A percentile compares a stretch with the other conserved stretches of the same genome.
Evolutionary conservation across 2,888 invertebrate species (phyloP).

Genomic region (Taenaris catops): DNA sequence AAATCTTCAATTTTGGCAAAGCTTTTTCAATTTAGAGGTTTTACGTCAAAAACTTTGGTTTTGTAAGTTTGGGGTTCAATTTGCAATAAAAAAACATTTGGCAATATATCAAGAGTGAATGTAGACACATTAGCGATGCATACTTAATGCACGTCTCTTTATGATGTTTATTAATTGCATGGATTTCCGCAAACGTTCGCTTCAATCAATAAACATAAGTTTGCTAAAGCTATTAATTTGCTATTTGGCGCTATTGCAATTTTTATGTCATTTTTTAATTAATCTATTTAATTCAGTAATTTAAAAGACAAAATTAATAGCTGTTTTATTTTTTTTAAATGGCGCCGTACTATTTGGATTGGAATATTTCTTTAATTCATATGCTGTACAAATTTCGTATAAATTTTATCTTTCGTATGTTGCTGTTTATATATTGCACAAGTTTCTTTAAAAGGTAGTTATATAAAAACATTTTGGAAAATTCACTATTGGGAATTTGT

Average conservation of each 20-base stretch:
- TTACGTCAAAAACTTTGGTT: not conserved
- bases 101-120: slow-evolving; percentile 14
- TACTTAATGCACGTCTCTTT: slow-evolving; percentile 8
- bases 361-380: too few relatives aligned
- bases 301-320: too few relatives aligned
- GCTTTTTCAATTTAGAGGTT: too few relatives aligned
- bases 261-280: not conserved
- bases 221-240: slow-evolving; percentile 5
- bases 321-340: too few relatives aligned
- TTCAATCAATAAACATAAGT: slow-evolving; percentile 5
- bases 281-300: not conserved
- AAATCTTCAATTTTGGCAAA: too few relatives aligned
- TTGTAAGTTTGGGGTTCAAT: not conserved
- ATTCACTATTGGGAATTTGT: too few relatives aligned
- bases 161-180: slow-evolving; percentile 10
- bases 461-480: too few relatives aligned
- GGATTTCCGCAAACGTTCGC: slow-evolving; percentile 7
- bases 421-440: too few relatives aligned
- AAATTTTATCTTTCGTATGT: too few relatives aligned
- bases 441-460: too few relatives aligned
- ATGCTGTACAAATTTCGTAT: too few relatives aligned
- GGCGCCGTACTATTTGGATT: too few relatives aligned
- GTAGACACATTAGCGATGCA: slow-evolving; percentile 13
- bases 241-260: slow-evolving; percentile 1
- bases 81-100: slow-evolving; percentile 8